Evolutionary conservation across 1,140 invertebrate genomes (phyloP), one percentile per base, ranked within the genome.

Genomic region (Sipha flava): DNA sequence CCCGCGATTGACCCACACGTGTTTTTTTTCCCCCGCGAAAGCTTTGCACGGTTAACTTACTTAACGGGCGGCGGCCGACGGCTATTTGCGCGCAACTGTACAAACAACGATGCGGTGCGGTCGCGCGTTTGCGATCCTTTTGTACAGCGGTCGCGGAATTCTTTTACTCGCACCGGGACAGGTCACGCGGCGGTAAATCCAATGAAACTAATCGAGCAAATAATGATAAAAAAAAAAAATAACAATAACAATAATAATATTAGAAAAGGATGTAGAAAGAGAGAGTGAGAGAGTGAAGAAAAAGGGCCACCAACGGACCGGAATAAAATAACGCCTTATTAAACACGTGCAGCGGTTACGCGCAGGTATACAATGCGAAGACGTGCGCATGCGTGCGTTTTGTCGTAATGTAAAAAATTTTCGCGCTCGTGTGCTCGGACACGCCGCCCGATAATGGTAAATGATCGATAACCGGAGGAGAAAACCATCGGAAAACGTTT

Each of bases 11-110:
- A 47, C 14, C 26, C 43, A 72, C 49, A 47, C 40, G 40, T 72
- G 26, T 47, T 72, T 72, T 72, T 72, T 72, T 23, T 52, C 14
- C 49, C 18, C 23, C 45, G 68, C 45, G n/a, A 73, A 73, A 73
- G 70, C 70, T 73, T 73, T 73, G 70, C 70, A 73, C 70, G 70
- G 70, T 49, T 73, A 73, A 73, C 70, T 73, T 73, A 34, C 70
- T 73, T 73, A 73, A 2, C 21, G 21, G 16, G 14, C 26, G 59
- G 12, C 43, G 66, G 70, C 70, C 70, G 47, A 52, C 70, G 70
- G 70, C 70, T 73, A 73, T 73, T 73, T 73, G 47, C 45, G 18
- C 45, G 21, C 72, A 75, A 75, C 72, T 75, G 72, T 75, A 75
- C 72, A 75, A 75, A 75, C 72, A 57, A n/a, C 1, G 47, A 12